Conservation (phyloP, 2,888 invertebrate species). For the Malacosoma neustria region DNA sequence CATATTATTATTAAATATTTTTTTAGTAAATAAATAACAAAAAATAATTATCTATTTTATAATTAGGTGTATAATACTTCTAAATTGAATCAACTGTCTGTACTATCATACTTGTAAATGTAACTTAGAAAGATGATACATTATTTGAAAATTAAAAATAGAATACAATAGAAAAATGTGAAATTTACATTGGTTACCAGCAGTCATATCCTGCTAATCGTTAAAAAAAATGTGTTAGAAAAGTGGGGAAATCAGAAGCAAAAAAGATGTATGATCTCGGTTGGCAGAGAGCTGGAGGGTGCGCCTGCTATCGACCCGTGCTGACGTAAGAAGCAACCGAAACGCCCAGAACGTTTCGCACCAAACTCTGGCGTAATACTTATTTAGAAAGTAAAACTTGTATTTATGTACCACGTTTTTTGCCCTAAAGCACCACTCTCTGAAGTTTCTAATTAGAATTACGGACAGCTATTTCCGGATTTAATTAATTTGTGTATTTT, state of each 20-base stretch:
- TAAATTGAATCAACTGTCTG: too few relatives aligned
- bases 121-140: too few relatives aligned
- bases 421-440: not conserved
- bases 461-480: not conserved
- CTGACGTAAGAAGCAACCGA: conserved; percentile 40
- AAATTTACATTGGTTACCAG: too few relatives aligned
- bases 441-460: not conserved
- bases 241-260: not conserved
- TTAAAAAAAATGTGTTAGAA: not conserved
- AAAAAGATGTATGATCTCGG: conserved; percentile 7
- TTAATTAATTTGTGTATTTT: not conserved
- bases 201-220: too few relatives aligned
- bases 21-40: too few relatives aligned
- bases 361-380: conserved; percentile 22
- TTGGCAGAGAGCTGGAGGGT: conserved; percentile 28
- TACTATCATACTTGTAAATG: too few relatives aligned
- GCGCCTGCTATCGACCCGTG: conserved; percentile 48
- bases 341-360: conserved; percentile 7
- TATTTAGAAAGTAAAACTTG: conserved; percentile 24
- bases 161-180: too few relatives aligned
- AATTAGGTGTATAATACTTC: too few relatives aligned
- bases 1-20: too few relatives aligned
- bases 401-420: conserved; percentile 1
- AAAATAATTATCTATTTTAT: too few relatives aligned
- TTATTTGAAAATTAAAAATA: too few relatives aligned